Evolutionary conservation across 2,797 vertebrate genomes (phyloP).

Genomic region (Halcyon leucocephala): DNA sequence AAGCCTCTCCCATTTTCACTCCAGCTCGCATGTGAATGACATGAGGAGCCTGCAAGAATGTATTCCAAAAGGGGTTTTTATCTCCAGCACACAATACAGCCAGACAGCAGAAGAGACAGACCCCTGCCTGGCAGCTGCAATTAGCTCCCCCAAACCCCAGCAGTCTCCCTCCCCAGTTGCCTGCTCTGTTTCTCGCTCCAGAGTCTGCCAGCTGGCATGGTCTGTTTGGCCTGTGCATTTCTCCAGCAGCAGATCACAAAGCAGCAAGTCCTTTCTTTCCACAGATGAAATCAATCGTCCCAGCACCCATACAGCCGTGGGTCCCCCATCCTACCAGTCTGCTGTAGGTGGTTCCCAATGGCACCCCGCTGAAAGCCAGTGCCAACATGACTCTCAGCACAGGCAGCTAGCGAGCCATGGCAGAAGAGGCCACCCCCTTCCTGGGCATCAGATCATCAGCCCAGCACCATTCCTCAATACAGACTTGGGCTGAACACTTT

Average conservation of each 20-base stretch:
- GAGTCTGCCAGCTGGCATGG: not conserved
- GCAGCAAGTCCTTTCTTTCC: not conserved
- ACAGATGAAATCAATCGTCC: not conserved
- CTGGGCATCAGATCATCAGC: not conserved
- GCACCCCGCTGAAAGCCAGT: not conserved
- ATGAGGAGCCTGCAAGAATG: conserved; percentile 84
- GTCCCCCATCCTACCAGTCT: not conserved
- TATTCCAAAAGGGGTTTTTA: not conserved
- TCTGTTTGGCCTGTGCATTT: not conserved
- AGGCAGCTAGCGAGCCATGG: not conserved
- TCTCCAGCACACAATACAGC: not conserved
- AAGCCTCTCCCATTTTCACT: conserved; percentile 88
- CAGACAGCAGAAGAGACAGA: not conserved
- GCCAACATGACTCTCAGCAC: not conserved
- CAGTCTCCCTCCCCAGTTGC: not conserved
- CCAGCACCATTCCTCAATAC: not conserved
- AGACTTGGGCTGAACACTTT: not conserved
- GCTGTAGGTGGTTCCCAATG: not conserved
- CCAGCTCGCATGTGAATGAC: conserved; percentile 89
- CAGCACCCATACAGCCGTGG: rapidly evolving
- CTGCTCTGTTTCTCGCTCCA: rapidly evolving
- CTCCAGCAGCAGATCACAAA: not conserved
- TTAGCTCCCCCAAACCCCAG: not conserved
- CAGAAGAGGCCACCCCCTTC: not conserved
- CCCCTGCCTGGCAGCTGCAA: not conserved